phyloP scores from a whole-genome alignment of 2,113 vertebrate genomes.

The Lepisosteus osseus region DNA sequence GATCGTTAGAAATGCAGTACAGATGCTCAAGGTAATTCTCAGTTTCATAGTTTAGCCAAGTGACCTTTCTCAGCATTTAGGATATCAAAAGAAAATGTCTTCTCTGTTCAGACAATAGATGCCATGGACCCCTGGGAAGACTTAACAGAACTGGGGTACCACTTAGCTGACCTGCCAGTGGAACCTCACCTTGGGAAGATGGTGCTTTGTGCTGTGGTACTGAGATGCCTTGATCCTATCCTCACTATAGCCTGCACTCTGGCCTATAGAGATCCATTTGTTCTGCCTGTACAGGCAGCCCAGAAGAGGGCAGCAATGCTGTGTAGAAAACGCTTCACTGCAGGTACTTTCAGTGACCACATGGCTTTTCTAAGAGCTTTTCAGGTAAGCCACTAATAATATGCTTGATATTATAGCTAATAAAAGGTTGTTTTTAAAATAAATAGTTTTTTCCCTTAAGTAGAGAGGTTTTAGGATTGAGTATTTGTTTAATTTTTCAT shows the following conservation, averaged over 20 bases:
- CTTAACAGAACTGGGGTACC: constrained; percentile 88
- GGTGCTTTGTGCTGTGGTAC: constrained; percentile 83
- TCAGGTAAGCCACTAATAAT: constrained; percentile 69
- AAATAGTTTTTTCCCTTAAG: too few species aligned
- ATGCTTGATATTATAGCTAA: too few species aligned
- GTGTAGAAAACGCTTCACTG: constrained; percentile 78
- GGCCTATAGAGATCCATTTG: constrained; percentile 87
- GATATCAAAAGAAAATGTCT: constrained; percentile 10
- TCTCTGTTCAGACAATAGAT: constrained; percentile 74
- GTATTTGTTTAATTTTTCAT: too few species aligned
- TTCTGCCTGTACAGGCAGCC: constrained; percentile 78
- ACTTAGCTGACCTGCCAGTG: constrained; percentile 86
- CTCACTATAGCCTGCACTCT: constrained; percentile 91
- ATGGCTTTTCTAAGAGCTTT: constrained; percentile 93
- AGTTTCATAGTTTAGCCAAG: too few species aligned
- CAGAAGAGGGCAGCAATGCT: constrained; percentile 82
- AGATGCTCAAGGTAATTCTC: constrained; percentile 84
- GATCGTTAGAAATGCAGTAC: constrained; percentile 81
- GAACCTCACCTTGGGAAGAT: constrained; percentile 97
- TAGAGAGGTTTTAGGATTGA: too few species aligned
- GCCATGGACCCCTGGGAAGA: constrained; percentile 91
- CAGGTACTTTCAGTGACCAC: constrained; percentile 88
- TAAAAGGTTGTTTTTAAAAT: too few species aligned
- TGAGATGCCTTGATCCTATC: constrained; percentile 94
- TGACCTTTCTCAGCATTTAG: constrained; percentile 14